phyloP scores from a whole-genome alignment of 2,113 vertebrate species.

The Rhagologus leucostigma region DNA sequence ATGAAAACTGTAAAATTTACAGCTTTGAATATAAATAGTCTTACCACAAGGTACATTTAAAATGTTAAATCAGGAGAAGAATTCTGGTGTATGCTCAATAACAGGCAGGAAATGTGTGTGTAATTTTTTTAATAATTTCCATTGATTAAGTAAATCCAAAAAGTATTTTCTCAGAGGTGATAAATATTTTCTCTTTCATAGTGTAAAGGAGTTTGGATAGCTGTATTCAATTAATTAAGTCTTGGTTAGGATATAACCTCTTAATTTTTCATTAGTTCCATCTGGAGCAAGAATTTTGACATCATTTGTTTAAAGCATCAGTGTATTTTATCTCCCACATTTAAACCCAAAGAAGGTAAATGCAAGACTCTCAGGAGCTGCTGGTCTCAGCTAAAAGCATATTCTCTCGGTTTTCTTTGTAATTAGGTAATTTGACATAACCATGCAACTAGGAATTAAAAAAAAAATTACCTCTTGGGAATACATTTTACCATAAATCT shows the following conservation, averaged over 20 bases:
- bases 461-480: not conserved
- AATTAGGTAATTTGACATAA: not conserved
- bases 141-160: not conserved
- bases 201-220: not conserved
- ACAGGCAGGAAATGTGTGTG: not conserved
- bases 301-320: not conserved
- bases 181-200: not conserved
- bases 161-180: not conserved
- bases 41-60: not conserved
- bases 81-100: not conserved
- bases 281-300: not conserved
- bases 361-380: not conserved
- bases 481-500: not conserved
- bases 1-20: not conserved
- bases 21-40: not conserved
- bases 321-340: not conserved
- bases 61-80: not conserved
- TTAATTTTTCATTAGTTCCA: not conserved
- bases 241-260: not conserved
- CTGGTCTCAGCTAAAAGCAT: not conserved
- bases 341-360: not conserved
- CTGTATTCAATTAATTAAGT: not conserved
- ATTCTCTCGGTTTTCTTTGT: not conserved
- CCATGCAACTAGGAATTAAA: not conserved
- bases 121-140: not conserved